A percentile compares a stretch with the other conserved stretches of the same genome.
These are phyloP conservation scores for Xestia rhomboidea DNA, from an alignment of 2,888 invertebrate species.

Conservation along the genomic window DNA sequence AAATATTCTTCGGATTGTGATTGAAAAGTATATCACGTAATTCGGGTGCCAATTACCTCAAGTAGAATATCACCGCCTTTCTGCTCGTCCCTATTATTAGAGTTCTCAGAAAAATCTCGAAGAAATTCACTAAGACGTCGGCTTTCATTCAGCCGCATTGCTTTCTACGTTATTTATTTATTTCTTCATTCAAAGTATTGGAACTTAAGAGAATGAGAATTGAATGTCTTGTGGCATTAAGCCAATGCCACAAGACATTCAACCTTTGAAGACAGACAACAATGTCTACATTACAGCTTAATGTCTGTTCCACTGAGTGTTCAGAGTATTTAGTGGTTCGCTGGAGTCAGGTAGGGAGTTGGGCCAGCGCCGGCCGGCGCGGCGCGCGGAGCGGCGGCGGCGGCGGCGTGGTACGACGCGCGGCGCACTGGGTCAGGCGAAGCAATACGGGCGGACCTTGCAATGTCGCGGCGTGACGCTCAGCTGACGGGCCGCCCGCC, in stretches of 20 bases:
- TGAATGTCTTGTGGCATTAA: too few relatives aligned
- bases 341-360: slow-evolving; percentile 15
- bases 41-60: background rate
- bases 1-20: background rate
- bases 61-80: too few relatives aligned
- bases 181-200: background rate
- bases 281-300: background rate
- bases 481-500: slow-evolving; percentile 88
- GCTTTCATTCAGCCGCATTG: background rate
- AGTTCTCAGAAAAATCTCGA: background rate
- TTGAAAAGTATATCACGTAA: background rate
- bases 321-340: slow-evolving; percentile 4
- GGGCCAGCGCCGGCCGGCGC: slow-evolving; percentile 64
- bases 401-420: slow-evolving; percentile 66
- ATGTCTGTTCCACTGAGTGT: background rate
- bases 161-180: background rate
- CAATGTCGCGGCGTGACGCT: slow-evolving; percentile 91
- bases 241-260: background rate
- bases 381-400: slow-evolving; percentile 60
- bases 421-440: slow-evolving; percentile 88
- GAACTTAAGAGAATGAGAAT: background rate
- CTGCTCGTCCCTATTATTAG: too few relatives aligned
- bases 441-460: slow-evolving; percentile 90
- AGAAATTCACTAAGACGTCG: background rate
- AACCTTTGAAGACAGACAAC: background rate